These are phyloP conservation scores for Phrynocephalus versicolor DNA, from an alignment of 2,113 vertebrate species.

Conservation along the genomic window DNA sequence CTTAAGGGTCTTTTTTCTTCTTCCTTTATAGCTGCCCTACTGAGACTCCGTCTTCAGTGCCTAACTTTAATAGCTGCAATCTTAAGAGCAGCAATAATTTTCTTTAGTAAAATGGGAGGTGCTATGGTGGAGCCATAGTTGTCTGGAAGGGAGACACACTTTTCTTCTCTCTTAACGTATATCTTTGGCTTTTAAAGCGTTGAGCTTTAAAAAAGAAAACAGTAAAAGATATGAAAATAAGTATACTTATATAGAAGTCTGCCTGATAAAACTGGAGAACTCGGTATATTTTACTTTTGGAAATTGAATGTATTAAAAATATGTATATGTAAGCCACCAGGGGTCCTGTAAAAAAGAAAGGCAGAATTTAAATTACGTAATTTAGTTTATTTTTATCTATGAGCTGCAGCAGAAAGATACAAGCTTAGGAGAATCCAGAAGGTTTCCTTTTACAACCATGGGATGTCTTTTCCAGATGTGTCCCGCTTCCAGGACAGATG, in stretches of 20 bases:
- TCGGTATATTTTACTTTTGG: no score
- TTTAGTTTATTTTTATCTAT: no score
- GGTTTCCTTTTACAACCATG: background rate
- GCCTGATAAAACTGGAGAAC: no score
- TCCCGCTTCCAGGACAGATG: constrained; percentile 69
- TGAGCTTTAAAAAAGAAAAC: background rate
- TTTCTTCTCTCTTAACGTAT: background rate
- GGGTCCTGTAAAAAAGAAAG: no score
- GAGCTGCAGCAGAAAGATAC: background rate
- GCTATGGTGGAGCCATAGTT: background rate
- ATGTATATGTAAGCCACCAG: no score
- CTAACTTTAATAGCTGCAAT: background rate
- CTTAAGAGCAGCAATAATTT: no score
- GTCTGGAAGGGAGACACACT: background rate
- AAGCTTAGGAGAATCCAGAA: background rate
- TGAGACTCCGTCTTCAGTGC: no score
- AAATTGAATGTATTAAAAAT: background rate
- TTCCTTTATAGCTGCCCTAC: no score
- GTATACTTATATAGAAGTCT: background rate
- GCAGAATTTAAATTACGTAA: no score
- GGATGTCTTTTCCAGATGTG: constrained; percentile 53
- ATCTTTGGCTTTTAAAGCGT: background rate
- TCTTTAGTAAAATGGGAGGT: background rate
- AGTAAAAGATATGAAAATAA: background rate
- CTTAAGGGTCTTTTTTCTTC: no score